Evolutionary conservation across 2,888 invertebrate species (phyloP).

Genomic region (Allacma fusca): DNA sequence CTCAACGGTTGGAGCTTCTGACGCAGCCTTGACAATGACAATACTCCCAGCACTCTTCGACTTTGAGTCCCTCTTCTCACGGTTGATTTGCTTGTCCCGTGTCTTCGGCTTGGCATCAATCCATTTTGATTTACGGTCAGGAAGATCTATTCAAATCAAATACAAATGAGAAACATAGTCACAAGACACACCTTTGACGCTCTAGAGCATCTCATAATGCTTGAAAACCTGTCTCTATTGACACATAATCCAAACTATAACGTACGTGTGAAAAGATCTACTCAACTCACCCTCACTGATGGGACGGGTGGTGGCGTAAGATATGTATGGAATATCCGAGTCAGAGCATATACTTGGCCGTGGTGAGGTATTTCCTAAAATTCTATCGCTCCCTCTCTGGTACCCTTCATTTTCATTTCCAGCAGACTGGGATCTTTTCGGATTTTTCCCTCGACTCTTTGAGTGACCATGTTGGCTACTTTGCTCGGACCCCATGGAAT

Average conservation of each 20-base stretch:
- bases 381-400: slow-evolving; percentile 39
- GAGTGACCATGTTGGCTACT: slow-evolving; percentile 62
- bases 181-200: slow-evolving; percentile 2
- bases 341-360: slow-evolving; percentile 89
- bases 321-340: slow-evolving; percentile 88
- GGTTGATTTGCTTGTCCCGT: slow-evolving; percentile 61
- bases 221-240: slow-evolving; percentile 11
- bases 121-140: slow-evolving; percentile 64
- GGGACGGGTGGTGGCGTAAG: slow-evolving; percentile 86
- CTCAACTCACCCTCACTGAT: slow-evolving; percentile 74
- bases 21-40: slow-evolving; percentile 78
- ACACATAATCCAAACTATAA: not conserved
- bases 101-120: slow-evolving; percentile 62
- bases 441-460: slow-evolving; percentile 56
- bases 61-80: slow-evolving; percentile 62
- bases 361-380: slow-evolving; percentile 76
- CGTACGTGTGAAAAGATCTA: too few species aligned
- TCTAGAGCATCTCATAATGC: not conserved
- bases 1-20: slow-evolving; percentile 71
- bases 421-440: slow-evolving; percentile 61
- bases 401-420: slow-evolving; percentile 59
- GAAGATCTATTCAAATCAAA: slow-evolving; percentile 72
- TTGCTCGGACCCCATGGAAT: slow-evolving; percentile 63
- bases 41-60: slow-evolving; percentile 74
- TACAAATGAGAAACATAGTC: slow-evolving; percentile 14